Percentiles rank a stretch among this genome's conserved stretches.
Conservation (phyloP, 2,888 invertebrate genomes). For the Rhabditoides inermis region DNA sequence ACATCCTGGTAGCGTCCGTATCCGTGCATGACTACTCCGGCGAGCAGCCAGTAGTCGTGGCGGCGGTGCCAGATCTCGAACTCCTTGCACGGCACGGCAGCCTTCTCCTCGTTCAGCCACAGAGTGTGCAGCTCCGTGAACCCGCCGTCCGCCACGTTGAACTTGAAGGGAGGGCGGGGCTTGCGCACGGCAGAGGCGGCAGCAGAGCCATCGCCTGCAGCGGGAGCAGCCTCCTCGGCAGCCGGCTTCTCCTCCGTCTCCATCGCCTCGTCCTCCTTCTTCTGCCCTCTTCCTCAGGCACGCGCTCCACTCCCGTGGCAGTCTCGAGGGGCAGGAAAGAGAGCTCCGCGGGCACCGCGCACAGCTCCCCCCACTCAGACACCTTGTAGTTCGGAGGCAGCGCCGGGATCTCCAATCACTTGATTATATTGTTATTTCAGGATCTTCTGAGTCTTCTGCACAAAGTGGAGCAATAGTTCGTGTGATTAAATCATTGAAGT, state of each 20-base stretch:
- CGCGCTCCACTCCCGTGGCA: no score
- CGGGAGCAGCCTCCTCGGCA: slow-evolving; percentile 8
- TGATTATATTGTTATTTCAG: neutral
- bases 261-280: slow-evolving; percentile 38
- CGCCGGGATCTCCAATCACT: slow-evolving; percentile 30
- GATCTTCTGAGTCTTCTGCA: no score
- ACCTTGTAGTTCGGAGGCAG: slow-evolving; percentile 38
- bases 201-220: neutral
- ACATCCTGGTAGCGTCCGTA: slow-evolving; percentile 99
- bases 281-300: no score
- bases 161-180: slow-evolving; percentile 82
- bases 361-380: slow-evolving; percentile 34
- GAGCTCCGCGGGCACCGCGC: slow-evolving; percentile 13
- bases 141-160: slow-evolving; percentile 73
- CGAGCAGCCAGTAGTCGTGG: slow-evolving; percentile 98
- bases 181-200: neutral
- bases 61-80: slow-evolving; percentile 97
- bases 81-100: slow-evolving; percentile 86
- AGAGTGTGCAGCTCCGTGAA: slow-evolving; percentile 96
- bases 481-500: neutral
- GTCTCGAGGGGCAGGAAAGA: slow-evolving; percentile 30
- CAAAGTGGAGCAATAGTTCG: neutral
- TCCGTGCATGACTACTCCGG: slow-evolving; percentile 90
- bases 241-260: slow-evolving; percentile 52
- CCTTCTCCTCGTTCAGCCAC: slow-evolving; percentile 94